phyloP scores from a whole-genome alignment of 2,797 vertebrate species.

The Atherinosoma microstoma region DNA sequence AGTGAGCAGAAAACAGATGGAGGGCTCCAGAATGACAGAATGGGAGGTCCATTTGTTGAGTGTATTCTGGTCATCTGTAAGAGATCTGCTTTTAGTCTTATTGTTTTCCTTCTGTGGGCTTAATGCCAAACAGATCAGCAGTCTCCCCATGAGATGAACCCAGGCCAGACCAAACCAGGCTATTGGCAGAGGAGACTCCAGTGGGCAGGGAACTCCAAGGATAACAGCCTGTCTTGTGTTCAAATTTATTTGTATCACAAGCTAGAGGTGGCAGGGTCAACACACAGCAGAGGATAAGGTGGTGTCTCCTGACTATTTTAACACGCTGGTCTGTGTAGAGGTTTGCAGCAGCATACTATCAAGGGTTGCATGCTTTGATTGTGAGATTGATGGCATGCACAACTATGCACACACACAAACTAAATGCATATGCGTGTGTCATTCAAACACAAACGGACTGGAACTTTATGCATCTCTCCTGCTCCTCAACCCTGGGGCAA shows the following conservation, averaged over 20 bases:
- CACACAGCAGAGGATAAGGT: conserved; percentile 43
- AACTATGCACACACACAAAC: conserved; percentile 23
- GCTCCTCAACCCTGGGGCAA: conserved; percentile 57
- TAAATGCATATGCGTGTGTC: conserved; percentile 1
- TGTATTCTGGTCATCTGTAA: conserved; percentile 58
- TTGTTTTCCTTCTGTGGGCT: conserved; percentile 64
- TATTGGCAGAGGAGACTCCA: conserved; percentile 46
- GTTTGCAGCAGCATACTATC: conserved; percentile 40
- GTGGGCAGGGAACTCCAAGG: conserved; percentile 50
- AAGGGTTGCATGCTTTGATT: conserved; percentile 46
- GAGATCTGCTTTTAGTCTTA: conserved; percentile 68
- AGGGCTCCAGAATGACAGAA: conserved; percentile 47
- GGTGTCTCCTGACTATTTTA: conserved; percentile 68
- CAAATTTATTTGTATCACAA: conserved; percentile 68
- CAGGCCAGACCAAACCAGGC: conserved; percentile 51
- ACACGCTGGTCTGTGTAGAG: conserved; percentile 45
- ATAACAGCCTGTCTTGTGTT: conserved; percentile 32
- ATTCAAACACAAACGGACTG: conserved; percentile 41
- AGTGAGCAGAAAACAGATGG: conserved; percentile 35
- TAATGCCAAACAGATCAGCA: conserved; percentile 59
- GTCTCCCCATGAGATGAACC: conserved; percentile 57
- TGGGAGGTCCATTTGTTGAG: conserved; percentile 45
- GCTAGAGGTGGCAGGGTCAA: conserved; percentile 49
- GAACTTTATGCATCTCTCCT: conserved; percentile 33
- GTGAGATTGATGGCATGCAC: conserved; percentile 23